A percentile compares a stretch with the other conserved stretches of the same genome.
Evolutionary conservation across 2,888 invertebrate genomes (phyloP).

Genomic region (Arenicola marina): DNA sequence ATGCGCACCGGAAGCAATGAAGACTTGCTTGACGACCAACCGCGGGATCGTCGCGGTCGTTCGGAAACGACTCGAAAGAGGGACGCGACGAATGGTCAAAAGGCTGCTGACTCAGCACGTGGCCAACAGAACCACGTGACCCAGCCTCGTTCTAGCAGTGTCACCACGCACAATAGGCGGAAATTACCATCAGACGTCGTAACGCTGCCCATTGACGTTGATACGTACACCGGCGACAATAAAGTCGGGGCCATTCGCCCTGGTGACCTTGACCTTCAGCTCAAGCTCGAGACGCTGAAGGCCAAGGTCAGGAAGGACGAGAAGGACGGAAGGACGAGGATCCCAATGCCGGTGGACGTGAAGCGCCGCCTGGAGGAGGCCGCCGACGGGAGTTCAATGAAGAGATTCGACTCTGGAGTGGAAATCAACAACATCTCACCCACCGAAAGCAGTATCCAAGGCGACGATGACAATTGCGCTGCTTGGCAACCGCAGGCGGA

Average conservation of each 20-base stretch:
- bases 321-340: background rate
- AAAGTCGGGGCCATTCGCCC: too few species aligned
- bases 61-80: background rate
- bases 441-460: background rate
- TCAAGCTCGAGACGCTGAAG: too few species aligned
- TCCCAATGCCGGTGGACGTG: background rate
- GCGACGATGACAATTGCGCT: background rate
- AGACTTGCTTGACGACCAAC: background rate
- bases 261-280: too few species aligned
- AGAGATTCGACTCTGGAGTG: conserved; percentile 36
- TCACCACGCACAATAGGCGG: too few species aligned
- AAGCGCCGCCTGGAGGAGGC: background rate
- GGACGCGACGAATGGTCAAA: too few species aligned
- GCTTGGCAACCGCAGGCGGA: background rate
- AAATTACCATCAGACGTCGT: too few species aligned
- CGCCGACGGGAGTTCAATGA: conserved; percentile 9
- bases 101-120: too few species aligned
- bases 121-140: too few species aligned
- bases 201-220: too few species aligned
- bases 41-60: background rate
- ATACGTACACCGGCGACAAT: too few species aligned
- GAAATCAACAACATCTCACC: conserved; percentile 26
- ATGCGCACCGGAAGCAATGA: background rate
- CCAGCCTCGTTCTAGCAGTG: too few species aligned
- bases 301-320: conserved; percentile 3